These are phyloP conservation scores for Myanophis thanlyinensis DNA, from an alignment of 2,113 vertebrate species.

Conservation along the genomic window DNA sequence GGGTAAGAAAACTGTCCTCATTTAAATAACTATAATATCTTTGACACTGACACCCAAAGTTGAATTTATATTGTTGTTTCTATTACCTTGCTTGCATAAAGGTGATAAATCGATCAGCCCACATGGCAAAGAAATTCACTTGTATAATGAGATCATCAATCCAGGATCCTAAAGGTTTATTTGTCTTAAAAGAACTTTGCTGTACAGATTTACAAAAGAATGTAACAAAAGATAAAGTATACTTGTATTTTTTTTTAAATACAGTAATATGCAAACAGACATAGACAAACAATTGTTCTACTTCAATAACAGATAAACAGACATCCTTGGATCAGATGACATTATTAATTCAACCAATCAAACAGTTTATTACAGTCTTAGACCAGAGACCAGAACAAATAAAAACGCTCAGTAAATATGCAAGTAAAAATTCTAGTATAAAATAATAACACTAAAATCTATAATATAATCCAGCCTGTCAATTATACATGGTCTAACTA, in stretches of 20 bases:
- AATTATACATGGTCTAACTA: no score
- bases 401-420: no score
- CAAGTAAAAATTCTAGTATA: no score
- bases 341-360: not conserved
- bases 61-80: not conserved
- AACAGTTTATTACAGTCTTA: no score
- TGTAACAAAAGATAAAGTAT: not conserved
- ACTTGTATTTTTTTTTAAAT: not conserved
- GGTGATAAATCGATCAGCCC: conserved; percentile 50
- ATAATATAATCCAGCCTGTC: no score
- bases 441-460: no score
- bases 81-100: conserved; percentile 53
- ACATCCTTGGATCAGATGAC: not conserved
- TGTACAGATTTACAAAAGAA: conserved; percentile 23
- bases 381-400: no score
- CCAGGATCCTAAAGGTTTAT: conserved; percentile 62
- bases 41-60: not conserved
- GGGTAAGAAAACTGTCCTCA: not conserved
- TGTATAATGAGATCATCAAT: conserved; percentile 57
- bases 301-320: not conserved
- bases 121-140: conserved; percentile 65
- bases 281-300: not conserved
- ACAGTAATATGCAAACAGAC: not conserved
- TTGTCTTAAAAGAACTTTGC: conserved; percentile 59
- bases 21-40: not conserved